Evolutionary conservation across 2,113 vertebrate species (phyloP).

Genomic region (Tringa solitaria): DNA sequence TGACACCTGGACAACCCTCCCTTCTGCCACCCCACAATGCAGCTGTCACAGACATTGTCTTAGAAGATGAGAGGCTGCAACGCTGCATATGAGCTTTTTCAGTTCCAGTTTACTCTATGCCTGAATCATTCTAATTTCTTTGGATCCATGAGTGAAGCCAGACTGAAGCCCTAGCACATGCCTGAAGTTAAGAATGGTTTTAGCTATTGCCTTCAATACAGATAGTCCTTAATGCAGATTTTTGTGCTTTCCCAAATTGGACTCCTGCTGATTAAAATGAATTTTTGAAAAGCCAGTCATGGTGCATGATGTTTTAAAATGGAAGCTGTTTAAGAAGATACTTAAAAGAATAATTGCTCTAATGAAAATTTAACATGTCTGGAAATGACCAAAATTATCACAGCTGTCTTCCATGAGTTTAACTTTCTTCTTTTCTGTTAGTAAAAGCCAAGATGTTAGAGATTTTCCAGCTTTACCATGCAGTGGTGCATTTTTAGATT

Average conservation of each 20-base stretch:
- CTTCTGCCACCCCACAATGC: neutral
- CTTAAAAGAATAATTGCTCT: slow-evolving; percentile 25
- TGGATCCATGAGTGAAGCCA: neutral
- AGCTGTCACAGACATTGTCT: neutral
- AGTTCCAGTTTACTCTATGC: neutral
- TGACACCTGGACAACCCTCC: neutral
- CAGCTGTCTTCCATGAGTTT: slow-evolving; percentile 45
- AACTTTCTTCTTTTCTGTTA: slow-evolving; percentile 54
- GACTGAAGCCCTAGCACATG: neutral
- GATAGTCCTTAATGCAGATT: neutral
- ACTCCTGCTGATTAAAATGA: neutral
- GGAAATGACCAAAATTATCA: slow-evolving; percentile 7
- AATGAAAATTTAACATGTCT: slow-evolving; percentile 6
- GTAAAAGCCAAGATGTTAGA: slow-evolving; percentile 55
- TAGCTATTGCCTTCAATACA: neutral
- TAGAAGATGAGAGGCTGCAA: neutral
- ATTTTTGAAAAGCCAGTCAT: slow-evolving; percentile 15
- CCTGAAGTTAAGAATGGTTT: neutral
- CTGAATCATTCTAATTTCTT: neutral
- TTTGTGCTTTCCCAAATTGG: neutral
- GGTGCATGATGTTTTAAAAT: neutral
- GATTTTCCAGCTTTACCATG: slow-evolving; percentile 60
- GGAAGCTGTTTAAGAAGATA: neutral
- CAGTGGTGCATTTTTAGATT: slow-evolving; percentile 57
- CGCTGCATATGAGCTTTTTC: neutral